A percentile compares a stretch with the other conserved stretches of the same genome.
phyloP scores from a whole-genome alignment of 2,888 invertebrate genomes.

The Branchinecta sandiegonensis region DNA sequence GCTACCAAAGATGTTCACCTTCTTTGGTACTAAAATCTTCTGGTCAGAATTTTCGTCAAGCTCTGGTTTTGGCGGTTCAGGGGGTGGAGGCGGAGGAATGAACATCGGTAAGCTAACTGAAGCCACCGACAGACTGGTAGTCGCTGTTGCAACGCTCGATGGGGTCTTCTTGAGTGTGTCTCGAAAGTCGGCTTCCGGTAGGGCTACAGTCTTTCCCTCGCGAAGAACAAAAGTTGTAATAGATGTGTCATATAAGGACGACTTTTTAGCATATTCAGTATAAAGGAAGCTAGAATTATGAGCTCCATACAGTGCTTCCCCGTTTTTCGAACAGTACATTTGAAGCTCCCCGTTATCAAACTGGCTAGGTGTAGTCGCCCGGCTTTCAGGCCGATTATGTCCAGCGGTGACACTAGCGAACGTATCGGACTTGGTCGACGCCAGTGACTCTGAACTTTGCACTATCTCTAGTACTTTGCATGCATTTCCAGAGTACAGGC shows the following conservation, averaged over 20 bases:
- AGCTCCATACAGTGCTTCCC: slow-evolving; percentile 27
- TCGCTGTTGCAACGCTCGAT: neutral
- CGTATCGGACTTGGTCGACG: slow-evolving; percentile 18
- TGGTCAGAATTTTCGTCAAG: slow-evolving; percentile 20
- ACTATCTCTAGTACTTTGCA: neutral
- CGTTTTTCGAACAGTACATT: slow-evolving; percentile 26
- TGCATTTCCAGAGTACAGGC: neutral
- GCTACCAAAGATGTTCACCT: slow-evolving; percentile 26
- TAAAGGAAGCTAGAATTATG: slow-evolving; percentile 26
- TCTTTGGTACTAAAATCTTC: slow-evolving; percentile 25
- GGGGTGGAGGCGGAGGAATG: neutral
- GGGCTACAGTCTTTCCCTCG: slow-evolving; percentile 25
- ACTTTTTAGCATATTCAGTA: slow-evolving; percentile 25
- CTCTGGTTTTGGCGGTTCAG: neutral
- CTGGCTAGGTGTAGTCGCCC: slow-evolving; percentile 1
- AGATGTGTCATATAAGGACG: slow-evolving; percentile 18
- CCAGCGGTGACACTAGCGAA: slow-evolving; percentile 20
- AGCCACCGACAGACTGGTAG: neutral
- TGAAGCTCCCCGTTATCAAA: slow-evolving; percentile 25
- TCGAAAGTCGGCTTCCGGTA: slow-evolving; percentile 26
- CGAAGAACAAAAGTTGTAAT: slow-evolving; percentile 25
- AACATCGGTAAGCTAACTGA: neutral
- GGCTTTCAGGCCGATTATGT: neutral
- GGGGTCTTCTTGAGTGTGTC: slow-evolving; percentile 15
- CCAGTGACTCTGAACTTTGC: slow-evolving; percentile 23